Conservation (phyloP, 2,888 invertebrate species). For the Ashinkailepas kermadecensis region DNA sequence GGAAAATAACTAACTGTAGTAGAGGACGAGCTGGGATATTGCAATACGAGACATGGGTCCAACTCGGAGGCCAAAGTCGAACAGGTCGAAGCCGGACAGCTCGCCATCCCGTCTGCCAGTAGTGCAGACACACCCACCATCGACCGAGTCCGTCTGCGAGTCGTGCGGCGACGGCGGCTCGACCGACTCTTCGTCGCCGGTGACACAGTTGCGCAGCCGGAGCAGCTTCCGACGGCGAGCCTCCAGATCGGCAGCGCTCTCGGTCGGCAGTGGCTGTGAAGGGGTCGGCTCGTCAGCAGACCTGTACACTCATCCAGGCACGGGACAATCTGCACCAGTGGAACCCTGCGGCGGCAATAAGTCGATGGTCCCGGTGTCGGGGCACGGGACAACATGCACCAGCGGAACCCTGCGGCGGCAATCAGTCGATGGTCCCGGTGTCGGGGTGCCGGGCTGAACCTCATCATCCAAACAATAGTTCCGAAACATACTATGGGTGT, state of each 20-base stretch:
- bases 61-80: background rate
- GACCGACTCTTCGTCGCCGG: background rate
- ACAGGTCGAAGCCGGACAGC: background rate
- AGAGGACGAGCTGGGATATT: background rate
- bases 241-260: background rate
- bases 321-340: background rate
- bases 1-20: no score
- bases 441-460: no score
- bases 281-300: background rate
- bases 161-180: conserved; percentile 46
- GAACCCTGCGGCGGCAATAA: background rate
- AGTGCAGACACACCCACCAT: conserved; percentile 58
- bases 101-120: no score
- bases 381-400: background rate
- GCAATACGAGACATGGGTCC: background rate
- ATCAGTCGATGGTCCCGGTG: no score
- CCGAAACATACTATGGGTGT: no score
- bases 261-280: background rate
- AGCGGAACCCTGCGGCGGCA: background rate
- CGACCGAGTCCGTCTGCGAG: conserved; percentile 68
- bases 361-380: background rate
- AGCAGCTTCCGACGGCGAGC: background rate
- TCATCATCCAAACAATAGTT: no score
- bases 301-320: background rate
- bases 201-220: conserved; percentile 8